These are phyloP conservation scores for Elgaria multicarinata DNA, from an alignment of 2,113 vertebrate species.

Conservation along the genomic window DNA sequence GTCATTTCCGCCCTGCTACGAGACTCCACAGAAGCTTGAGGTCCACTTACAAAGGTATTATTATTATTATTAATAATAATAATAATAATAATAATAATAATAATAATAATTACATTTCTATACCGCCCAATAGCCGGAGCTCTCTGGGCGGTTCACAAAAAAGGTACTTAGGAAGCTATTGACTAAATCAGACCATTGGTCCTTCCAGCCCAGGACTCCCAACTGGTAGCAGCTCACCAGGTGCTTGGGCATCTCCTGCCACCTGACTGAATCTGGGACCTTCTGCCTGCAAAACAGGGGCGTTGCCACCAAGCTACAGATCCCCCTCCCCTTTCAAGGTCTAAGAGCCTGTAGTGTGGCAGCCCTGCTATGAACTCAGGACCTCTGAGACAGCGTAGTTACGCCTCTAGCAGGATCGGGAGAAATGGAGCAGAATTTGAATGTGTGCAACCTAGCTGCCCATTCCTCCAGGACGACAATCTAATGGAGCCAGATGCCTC, in stretches of 20 bases:
- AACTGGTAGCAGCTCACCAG: not conserved
- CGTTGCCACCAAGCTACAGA: not conserved
- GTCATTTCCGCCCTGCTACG: not conserved
- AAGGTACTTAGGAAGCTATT: not conserved
- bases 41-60: not conserved
- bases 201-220: not conserved
- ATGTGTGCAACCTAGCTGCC: not conserved
- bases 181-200: no score
- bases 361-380: not conserved
- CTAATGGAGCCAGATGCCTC: not conserved
- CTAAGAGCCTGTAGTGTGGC: not conserved
- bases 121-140: no score
- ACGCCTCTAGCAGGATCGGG: not conserved
- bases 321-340: not conserved
- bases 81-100: no score
- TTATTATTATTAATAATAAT: no score
- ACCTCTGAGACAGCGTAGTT: not conserved
- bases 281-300: not conserved
- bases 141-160: no score
- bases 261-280: not conserved
- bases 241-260: not conserved
- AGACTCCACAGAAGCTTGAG: not conserved
- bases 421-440: not conserved
- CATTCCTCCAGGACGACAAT: not conserved
- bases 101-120: no score